phyloP scores from a whole-genome alignment of 2,113 vertebrate species.

The Protomyctophum bolini region DNA sequence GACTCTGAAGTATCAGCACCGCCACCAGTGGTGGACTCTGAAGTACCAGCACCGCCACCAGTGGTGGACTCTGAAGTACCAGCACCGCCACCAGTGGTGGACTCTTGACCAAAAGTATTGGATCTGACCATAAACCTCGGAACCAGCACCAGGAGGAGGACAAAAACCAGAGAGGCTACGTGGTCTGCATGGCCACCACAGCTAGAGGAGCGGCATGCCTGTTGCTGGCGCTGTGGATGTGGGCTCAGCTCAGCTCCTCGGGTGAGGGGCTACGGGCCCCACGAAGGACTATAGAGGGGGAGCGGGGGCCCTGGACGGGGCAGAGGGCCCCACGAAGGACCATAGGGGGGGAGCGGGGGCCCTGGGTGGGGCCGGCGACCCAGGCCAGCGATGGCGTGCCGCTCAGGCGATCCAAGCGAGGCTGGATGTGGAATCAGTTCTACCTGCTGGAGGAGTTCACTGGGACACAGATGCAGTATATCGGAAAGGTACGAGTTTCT shows the following conservation, averaged over 20 bases:
- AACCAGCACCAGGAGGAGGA: constrained; percentile 43
- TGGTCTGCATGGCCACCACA: constrained; percentile 47
- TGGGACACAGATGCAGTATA: constrained; percentile 91
- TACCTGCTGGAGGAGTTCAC: constrained; percentile 96
- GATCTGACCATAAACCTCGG: background rate
- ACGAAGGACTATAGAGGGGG: constrained; percentile 84
- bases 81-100: too few relatives aligned
- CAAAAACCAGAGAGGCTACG: constrained; percentile 18
- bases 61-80: too few relatives aligned
- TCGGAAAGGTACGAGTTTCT: constrained; percentile 88
- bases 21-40: too few relatives aligned
- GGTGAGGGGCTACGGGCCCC: constrained; percentile 75
- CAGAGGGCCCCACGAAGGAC: constrained; percentile 84
- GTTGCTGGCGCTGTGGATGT: constrained; percentile 61
- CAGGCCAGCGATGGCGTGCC: constrained; percentile 71
- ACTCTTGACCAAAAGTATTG: too few relatives aligned
- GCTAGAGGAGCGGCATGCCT: constrained; percentile 49
- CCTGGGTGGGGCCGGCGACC: constrained; percentile 45
- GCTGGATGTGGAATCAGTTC: constrained; percentile 99
- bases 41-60: too few relatives aligned
- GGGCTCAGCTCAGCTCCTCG: constrained; percentile 81
- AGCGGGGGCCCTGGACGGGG: constrained; percentile 70
- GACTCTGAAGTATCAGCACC: too few relatives aligned
- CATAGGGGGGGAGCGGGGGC: constrained; percentile 74
- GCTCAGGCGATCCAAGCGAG: constrained; percentile 89